Evolutionary conservation across 2,797 vertebrate species (phyloP).

Genomic region (Gambelia wislizenii): DNA sequence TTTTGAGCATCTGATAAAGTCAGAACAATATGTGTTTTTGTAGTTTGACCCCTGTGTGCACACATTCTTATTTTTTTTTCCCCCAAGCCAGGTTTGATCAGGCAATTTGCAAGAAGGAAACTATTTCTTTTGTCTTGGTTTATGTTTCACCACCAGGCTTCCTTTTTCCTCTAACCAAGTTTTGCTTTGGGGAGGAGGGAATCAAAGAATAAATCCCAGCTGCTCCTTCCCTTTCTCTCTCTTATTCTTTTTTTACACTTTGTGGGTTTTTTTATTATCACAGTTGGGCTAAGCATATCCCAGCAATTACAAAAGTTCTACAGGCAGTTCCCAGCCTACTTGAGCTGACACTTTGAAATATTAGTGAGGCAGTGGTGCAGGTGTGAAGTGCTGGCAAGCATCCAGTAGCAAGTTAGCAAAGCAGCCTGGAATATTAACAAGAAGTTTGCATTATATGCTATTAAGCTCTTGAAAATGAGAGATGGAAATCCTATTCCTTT

Average conservation of each 20-base stretch:
- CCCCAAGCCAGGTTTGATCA: neutral
- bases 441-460: slow-evolving; percentile 38
- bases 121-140: slow-evolving; percentile 2
- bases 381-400: slow-evolving; percentile 63
- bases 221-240: slow-evolving; percentile 50
- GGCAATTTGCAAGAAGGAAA: neutral
- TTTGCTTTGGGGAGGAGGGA: slow-evolving; percentile 56
- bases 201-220: slow-evolving; percentile 64
- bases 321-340: slow-evolving; percentile 65
- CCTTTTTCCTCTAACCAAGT: slow-evolving; percentile 35
- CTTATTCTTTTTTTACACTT: neutral
- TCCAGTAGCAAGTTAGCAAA: slow-evolving; percentile 66
- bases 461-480: slow-evolving; percentile 64
- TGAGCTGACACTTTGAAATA: slow-evolving; percentile 76
- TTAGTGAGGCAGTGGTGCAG: slow-evolving; percentile 67
- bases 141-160: neutral
- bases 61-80: neutral
- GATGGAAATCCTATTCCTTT: slow-evolving; percentile 51
- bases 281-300: slow-evolving; percentile 63
- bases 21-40: neutral
- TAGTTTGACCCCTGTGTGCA: neutral
- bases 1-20: too few species aligned
- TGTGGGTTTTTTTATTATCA: slow-evolving; percentile 50
- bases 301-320: slow-evolving; percentile 70
- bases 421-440: slow-evolving; percentile 63